Percentiles rank a stretch among this genome's conserved stretches.
phyloP scores from a whole-genome alignment of 2,797 vertebrate species.

The Allobates femoralis region DNA sequence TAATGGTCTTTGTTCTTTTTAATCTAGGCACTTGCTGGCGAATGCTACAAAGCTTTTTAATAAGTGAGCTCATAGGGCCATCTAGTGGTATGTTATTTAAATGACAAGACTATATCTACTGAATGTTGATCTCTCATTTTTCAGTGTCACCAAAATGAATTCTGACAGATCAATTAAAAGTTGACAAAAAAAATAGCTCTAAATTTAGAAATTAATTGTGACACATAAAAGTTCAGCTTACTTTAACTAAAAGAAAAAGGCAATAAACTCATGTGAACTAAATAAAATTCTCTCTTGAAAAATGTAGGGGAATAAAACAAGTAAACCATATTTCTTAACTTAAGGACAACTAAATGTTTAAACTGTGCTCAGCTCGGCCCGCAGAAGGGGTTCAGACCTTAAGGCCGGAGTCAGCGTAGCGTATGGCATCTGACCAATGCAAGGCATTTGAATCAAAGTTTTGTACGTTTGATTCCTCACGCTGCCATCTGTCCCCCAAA shows the following conservation, averaged over 20 bases:
- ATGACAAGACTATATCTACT: neutral
- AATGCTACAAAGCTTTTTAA: neutral
- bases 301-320: no score
- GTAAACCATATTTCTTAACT: no score
- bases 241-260: neutral
- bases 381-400: no score
- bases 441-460: no score
- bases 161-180: neutral
- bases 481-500: no score
- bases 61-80: conserved; percentile 39
- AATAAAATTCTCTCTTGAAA: neutral
- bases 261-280: neutral
- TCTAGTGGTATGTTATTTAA: conserved; percentile 37
- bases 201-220: neutral
- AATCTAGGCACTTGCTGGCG: neutral
- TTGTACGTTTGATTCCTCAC: no score
- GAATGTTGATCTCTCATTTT: neutral
- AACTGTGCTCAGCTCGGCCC: no score
- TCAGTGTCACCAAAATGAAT: neutral
- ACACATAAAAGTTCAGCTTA: neutral
- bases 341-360: no score
- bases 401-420: no score
- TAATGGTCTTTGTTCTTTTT: neutral
- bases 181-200: neutral
- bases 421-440: no score